phyloP scores from a whole-genome alignment of 2,888 invertebrate species.

The Melinopterus prodromus region DNA sequence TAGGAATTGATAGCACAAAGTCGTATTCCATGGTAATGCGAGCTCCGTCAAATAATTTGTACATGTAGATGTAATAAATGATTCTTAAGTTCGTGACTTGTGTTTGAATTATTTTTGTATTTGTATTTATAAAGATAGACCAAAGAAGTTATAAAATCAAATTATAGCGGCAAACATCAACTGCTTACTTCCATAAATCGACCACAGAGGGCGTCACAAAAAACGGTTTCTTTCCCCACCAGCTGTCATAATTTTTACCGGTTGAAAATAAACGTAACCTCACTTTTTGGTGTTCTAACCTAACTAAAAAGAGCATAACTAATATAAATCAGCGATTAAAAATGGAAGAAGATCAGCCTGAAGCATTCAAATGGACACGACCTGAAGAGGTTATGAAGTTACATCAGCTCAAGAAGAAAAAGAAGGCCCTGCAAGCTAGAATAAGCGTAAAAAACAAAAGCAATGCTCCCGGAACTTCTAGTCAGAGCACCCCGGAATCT shows the following conservation, averaged over 20 bases:
- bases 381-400: constrained; percentile 76
- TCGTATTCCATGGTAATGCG: constrained; percentile 39
- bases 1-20: constrained; percentile 39
- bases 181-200: no score
- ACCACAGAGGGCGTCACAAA: no score
- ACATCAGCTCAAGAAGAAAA: constrained; percentile 78
- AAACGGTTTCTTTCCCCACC: no score
- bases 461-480: not conserved
- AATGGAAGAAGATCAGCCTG: not conserved
- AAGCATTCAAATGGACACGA: constrained; percentile 66
- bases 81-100: not conserved
- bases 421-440: constrained; percentile 79
- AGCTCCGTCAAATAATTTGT: constrained; percentile 46
- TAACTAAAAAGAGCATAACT: no score
- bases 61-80: constrained; percentile 48
- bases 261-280: no score
- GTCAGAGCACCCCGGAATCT: constrained; percentile 13
- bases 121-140: no score
- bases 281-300: no score
- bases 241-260: no score
- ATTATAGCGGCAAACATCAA: no score
- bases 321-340: not conserved
- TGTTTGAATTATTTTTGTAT: no score
- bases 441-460: constrained; percentile 58
- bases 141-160: no score